Evolutionary conservation across 2,888 invertebrate genomes (phyloP), one percentile per base, ranked within the genome.

Genomic region (Megastigmus dorsalis): DNA sequence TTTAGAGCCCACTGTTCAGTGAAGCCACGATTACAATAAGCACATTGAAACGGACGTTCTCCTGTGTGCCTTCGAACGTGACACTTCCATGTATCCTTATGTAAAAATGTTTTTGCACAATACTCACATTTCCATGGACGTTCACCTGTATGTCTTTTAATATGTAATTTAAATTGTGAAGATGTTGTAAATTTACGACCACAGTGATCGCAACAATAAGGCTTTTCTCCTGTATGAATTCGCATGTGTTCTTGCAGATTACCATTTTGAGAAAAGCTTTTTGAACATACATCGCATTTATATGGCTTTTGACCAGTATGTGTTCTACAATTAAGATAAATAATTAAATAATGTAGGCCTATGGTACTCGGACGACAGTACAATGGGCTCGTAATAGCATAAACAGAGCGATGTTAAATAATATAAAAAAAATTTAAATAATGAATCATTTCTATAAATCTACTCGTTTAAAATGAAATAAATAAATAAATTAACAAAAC

Each of bases 191-290:
- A 95, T 74, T 90, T 90, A 20, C 92, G 90, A 23, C 91, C 91
- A 79, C 94, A 94, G 54, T 90, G 88, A 45, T 90, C 88, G 85
- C 95, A 95, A 77, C 89, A 89, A 87, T 92, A 95, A 0, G 95
- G 95, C 81, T 94, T 93, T 85, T 94, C 94, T 0, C 95, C 93
- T 0, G 92, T 94, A 87, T 95, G 95, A 80, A 93, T 94, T 69
- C 95, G 90, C 86, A 91, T 90, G 88, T 95, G 95, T 81, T 94
- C 94, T 45, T 92, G 91, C 70, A 95, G 89, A 89, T 95, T 95
- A 69, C 94, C 94, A 83, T 93, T 93, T 87, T 95, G 95, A 0
- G 93, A 92, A 88, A 95, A 95, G 60, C 91, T 89, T 85, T 95
- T 95, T 68, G 91, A 89, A 86, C 95, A 95, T 15, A 91, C 90